Evolutionary conservation across 2,113 vertebrate genomes (phyloP).

Genomic region (Notarius lentiginosus): DNA sequence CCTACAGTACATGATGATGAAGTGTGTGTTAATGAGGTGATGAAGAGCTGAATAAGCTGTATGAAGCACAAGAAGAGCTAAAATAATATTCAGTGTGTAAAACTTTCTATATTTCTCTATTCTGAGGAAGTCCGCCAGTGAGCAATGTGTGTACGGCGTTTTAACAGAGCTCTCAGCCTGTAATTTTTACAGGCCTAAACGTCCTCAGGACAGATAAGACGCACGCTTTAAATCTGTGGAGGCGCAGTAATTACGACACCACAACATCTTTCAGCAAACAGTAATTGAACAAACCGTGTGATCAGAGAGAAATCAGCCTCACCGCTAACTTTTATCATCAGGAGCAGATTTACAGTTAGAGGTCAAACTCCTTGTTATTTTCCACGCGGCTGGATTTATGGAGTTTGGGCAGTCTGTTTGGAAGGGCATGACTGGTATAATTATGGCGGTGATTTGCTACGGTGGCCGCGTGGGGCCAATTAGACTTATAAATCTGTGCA

Average conservation of each 20-base stretch:
- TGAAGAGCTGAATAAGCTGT: neutral
- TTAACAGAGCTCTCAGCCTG: neutral
- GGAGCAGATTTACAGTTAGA: conserved; percentile 63
- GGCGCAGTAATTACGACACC: conserved; percentile 20
- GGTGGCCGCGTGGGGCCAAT: conserved; percentile 47
- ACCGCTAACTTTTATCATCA: conserved; percentile 52
- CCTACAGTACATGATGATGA: neutral
- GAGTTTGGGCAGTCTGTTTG: conserved; percentile 55
- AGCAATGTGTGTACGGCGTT: neutral
- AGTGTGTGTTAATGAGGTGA: neutral
- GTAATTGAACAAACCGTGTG: conserved; percentile 43
- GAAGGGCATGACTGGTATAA: conserved; percentile 58
- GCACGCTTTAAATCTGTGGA: conserved; percentile 19
- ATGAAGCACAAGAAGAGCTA: neutral
- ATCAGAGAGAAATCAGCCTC: conserved; percentile 55
- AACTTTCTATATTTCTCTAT: neutral
- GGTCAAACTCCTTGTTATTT: conserved; percentile 59
- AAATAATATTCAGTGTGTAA: neutral
- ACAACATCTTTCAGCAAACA: conserved; percentile 41
- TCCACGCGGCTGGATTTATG: conserved; percentile 60
- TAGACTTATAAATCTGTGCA: conserved; percentile 51
- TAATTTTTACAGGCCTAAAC: neutral
- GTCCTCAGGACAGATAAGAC: conserved; percentile 9
- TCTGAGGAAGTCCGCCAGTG: neutral
- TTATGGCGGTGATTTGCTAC: conserved; percentile 58